Percentiles rank a stretch among this genome's conserved stretches.
phyloP scores from a whole-genome alignment of 2,888 invertebrate genomes.

The Ditula angustiorana region DNA sequence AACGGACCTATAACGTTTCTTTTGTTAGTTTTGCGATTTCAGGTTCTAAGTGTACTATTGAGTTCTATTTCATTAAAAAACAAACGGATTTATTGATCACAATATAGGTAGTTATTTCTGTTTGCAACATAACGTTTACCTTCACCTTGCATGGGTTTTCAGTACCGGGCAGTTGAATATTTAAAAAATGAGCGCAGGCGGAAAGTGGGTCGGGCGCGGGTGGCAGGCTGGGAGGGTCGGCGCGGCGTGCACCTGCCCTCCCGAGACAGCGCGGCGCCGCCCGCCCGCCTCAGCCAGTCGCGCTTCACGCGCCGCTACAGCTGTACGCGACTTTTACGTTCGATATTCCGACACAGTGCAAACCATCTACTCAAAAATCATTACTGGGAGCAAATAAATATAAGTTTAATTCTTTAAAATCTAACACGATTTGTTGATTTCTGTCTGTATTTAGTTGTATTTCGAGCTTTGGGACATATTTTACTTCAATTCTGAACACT shows the following conservation, averaged over 20 bases:
- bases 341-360: not conserved
- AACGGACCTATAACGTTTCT: no score
- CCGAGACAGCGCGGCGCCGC: slow-evolving; percentile 33
- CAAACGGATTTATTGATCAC: no score
- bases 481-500: not conserved
- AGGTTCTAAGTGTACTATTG: no score
- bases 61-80: no score
- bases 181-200: slow-evolving; percentile 5
- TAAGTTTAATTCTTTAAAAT: not conserved
- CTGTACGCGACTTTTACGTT: not conserved
- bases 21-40: no score
- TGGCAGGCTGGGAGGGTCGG: slow-evolving; percentile 3
- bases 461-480: not conserved
- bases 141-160: not conserved
- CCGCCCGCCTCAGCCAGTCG: slow-evolving; percentile 28
- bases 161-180: slow-evolving; percentile 18
- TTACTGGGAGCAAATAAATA: slow-evolving; percentile 7
- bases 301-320: slow-evolving; percentile 25
- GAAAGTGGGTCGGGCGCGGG: not conserved
- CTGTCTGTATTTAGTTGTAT: not conserved
- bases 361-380: slow-evolving; percentile 9
- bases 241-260: slow-evolving; percentile 27
- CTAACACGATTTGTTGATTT: not conserved
- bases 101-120: not conserved
- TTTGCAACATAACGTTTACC: not conserved